Conservation (phyloP, 2,888 invertebrate genomes). For the Nymphalis polychloros region DNA sequence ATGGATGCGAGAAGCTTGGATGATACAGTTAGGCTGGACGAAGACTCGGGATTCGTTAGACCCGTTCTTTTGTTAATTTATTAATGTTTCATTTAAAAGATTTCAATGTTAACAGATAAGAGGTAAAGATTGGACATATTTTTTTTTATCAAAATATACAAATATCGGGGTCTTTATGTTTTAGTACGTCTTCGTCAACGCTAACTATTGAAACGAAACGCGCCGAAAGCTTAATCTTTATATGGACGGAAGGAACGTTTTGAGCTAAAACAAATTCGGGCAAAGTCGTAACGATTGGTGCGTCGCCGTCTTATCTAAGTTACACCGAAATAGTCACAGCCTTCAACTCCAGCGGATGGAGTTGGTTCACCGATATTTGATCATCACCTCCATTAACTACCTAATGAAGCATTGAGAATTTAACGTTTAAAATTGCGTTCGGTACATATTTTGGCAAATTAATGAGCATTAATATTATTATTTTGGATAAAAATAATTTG, state of each 20-base stretch:
- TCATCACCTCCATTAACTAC: not conserved
- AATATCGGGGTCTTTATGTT: not conserved
- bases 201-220: slow-evolving; percentile 53
- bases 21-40: slow-evolving; percentile 15
- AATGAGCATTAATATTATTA: slow-evolving; percentile 14
- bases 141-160: not conserved
- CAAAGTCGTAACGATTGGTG: slow-evolving; percentile 46
- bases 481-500: slow-evolving; percentile 8
- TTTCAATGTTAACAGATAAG: not conserved
- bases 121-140: not conserved
- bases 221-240: slow-evolving; percentile 67
- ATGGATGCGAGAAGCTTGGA: slow-evolving; percentile 37
- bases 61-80: not conserved
- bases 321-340: slow-evolving; percentile 10
- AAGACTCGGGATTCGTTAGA: slow-evolving; percentile 34
- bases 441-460: slow-evolving; percentile 18
- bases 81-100: not conserved
- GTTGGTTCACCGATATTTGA: slow-evolving; percentile 1
- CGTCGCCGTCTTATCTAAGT: slow-evolving; percentile 44
- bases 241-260: slow-evolving; percentile 78
- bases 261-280: slow-evolving; percentile 64
- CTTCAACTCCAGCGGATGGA: not conserved
- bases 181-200: slow-evolving; percentile 30
- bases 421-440: not conserved
- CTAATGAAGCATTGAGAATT: slow-evolving; percentile 1